Base-by-base conservation (phyloP, 2,113 vertebrate species). In the Dipodomys spectabilis region DNA sequence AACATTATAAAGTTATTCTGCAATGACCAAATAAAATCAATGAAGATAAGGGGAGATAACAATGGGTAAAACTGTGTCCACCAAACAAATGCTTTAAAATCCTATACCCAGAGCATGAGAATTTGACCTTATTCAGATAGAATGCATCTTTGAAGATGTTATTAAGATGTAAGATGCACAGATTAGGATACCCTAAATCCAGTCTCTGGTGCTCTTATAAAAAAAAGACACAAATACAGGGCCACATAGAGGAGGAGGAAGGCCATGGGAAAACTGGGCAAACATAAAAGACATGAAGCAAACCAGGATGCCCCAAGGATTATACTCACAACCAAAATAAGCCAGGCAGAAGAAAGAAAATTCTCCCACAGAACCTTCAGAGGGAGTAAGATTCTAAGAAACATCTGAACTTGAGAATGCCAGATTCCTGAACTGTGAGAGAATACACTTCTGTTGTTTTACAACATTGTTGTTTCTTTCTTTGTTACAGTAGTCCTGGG, bases 291-390 rank as follows among this genome's bases (percentile, higher is more conserved):
- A 12, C 18, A 82, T 0, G 0, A 0, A 20, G 16, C 28, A 15
- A 64, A n/a, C 23, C 62, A 73, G 8, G 2, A 78, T 57, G 44
- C 1, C 72, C 23, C 20, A 22, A 68, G 15, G 30, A 45, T 25
- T 44, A 16, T 32, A 12, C 6, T 4, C 11, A 27, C 57, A 49
- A 73, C 3, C 1, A 53, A 6, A 13, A 35, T 6, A 30, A 65
- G 45, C 15, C 30, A 20, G 49, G 1, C 39, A 49, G 30, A 39
- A 2, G 0, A 0, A 49, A 71, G 23, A 39, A 53, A 49, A 16
- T 5, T 8, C 11, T 12, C 64, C 32, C 9, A 0, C 22, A 1
- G n/a, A 68, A 8, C 0, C 20, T 32, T 64, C n/a, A 74, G 5
- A 53, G 28, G 16, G 12, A 72, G 30, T 57, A 18, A 6, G 6